Evolutionary conservation across 2,888 invertebrate genomes (phyloP), one percentile per base, ranked within the genome.

Genomic region (Acronicta aceris): DNA sequence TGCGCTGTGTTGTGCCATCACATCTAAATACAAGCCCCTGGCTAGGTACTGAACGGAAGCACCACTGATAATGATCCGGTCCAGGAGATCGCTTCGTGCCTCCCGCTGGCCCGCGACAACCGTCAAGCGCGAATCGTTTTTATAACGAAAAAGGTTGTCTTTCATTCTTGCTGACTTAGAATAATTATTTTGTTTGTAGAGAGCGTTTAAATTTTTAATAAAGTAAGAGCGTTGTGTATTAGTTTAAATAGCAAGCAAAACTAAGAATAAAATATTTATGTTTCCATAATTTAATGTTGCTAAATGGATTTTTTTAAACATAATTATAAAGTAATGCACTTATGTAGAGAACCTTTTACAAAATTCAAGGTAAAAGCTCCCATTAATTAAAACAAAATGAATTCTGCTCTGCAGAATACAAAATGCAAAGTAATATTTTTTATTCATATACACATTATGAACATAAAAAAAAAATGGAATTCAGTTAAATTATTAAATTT

Each of bases 1-100:
- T 21, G 6, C 50, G 33, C 9, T 15, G 10, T n/a, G 33, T 8
- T 15, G 10, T n/a, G 42, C 43, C 59, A 27, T 30, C 38, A 15
- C 9, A n/a, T 13, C 30, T 12, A 47, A 49, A 50, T 56, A 46
- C 45, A 52, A 33, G 43, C 40, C 43, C 8, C 54, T 59, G 38
- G 45, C 25, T 62, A 67, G 64, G 56, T 62, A 69, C 68, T 55
- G 55, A 60, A 73, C 75, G 79, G 83, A 80, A 78, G 77, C 79
- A 68, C 62, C 52, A 33, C 51, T 76, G 87, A 88, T 87, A 85
- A 84, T 79, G 80, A 86, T 86, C 86, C 81, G 30, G 36, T 36
- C 36, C n/a, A 36, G 13, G 63, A 78, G 79, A 79, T 78, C 76
- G 76, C 54, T 65, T 62, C 74, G 70, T 71, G 65, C 72, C 63